Conservation (phyloP, 2,888 invertebrate genomes). For the Mythimna albipuncta region DNA sequence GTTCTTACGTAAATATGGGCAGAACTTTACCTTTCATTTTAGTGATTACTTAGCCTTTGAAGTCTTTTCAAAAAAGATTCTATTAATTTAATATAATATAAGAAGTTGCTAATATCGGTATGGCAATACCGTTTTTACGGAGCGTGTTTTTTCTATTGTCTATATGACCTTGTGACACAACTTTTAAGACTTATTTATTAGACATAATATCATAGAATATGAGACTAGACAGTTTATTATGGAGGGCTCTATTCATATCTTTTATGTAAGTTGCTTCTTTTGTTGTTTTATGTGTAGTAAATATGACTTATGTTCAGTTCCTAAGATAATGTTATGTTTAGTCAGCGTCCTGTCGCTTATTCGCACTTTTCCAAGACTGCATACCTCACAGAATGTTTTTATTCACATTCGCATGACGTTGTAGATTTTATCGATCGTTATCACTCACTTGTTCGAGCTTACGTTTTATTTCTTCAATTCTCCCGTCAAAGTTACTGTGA, state of each 20-base stretch:
- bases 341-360: conserved; percentile 38
- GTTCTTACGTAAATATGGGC: conserved; percentile 28
- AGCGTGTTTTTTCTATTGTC: conserved; percentile 42
- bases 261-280: conserved; percentile 15
- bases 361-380: conserved; percentile 40
- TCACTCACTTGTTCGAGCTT: conserved; percentile 67
- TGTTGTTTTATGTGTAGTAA: conserved; percentile 18
- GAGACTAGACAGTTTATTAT: conserved; percentile 19
- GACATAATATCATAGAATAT: conserved; percentile 10
- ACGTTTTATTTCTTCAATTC: conserved; percentile 64
- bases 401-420: conserved; percentile 71
- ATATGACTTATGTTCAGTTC: conserved; percentile 17
- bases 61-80: conserved; percentile 17
- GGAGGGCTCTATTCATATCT: conserved; percentile 16
- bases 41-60: not conserved
- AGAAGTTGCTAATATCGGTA: conserved; percentile 17
- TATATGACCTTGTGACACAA: conserved; percentile 51
- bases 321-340: conserved; percentile 39
- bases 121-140: conserved; percentile 39
- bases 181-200: conserved; percentile 36
- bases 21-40: conserved; percentile 25
- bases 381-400: conserved; percentile 47
- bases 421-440: conserved; percentile 73
- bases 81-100: conserved; percentile 1
- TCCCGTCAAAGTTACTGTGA: conserved; percentile 52